Percentiles rank a stretch among this genome's conserved stretches.
phyloP scores from a whole-genome alignment of 2,888 invertebrate genomes.

The Embidobia sp. region DNA sequence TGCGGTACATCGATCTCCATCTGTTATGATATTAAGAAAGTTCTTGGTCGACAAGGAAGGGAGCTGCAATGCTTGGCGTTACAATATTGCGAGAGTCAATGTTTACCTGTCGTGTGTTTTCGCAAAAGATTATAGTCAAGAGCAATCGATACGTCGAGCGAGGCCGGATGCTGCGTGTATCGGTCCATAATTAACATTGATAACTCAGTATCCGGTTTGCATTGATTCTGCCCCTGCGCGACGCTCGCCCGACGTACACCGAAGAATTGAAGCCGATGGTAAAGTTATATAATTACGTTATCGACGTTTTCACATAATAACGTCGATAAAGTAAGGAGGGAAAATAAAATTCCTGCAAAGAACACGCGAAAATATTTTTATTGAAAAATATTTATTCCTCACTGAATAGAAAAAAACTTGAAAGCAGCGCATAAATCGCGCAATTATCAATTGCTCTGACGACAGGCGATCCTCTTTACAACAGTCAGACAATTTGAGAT shows the following conservation, averaged over 20 bases:
- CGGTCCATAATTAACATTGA: conserved; percentile 5
- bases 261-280: conserved; percentile 9
- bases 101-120: conserved; percentile 26
- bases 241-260: conserved; percentile 13
- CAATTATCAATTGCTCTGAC: conserved; percentile 5
- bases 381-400: too few relatives aligned
- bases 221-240: conserved; percentile 24
- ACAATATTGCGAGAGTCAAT: neutral
- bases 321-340: too few relatives aligned
- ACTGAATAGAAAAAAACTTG: too few relatives aligned
- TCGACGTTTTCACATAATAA: conserved; percentile 20
- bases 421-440: too few relatives aligned
- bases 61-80: conserved; percentile 7
- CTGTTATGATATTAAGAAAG: conserved; percentile 57
- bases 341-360: too few relatives aligned
- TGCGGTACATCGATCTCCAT: conserved; percentile 40
- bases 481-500: conserved; percentile 6
- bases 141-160: conserved; percentile 9
- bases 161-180: neutral
- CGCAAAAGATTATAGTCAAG: conserved; percentile 3
- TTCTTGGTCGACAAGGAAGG: conserved; percentile 62
- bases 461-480: conserved; percentile 1
- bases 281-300: conserved; percentile 44
- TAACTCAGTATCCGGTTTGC: neutral
- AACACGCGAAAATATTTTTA: too few relatives aligned